Base-by-base conservation (phyloP, 2,888 invertebrate genomes). In the Aspidapion aeneum region DNA sequence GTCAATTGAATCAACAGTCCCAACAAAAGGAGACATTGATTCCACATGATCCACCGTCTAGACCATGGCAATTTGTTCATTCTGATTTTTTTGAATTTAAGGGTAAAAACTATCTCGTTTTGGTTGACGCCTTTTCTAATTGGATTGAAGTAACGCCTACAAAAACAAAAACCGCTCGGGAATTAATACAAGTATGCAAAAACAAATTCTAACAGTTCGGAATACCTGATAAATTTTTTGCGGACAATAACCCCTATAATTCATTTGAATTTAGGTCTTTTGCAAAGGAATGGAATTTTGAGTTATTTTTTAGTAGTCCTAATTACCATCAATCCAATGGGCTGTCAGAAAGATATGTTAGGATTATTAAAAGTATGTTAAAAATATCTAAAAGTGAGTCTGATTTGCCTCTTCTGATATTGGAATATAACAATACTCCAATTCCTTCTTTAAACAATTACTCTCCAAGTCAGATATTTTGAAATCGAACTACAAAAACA, bases 61-160 rank as follows among this genome's bases (percentile, higher is more conserved):
- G 54, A 52, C 54, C 54, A 52, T 52, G 54, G 54, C 54, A 52
- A 16, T 52, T 52, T 18, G 18, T 52, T 52, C 3, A 18, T 52
- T 52, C 54, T 18, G 54, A 52, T 52, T 52, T 52, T 52, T 52
- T 52, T 52, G 54, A 52, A 52, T 52, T 16, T 52, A 52, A 16
- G 9, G 54, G 54, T 7, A 52, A 52, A 52, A 52, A 52, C 54
- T 52, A 52, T 16, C 54, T 52, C 3, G 18, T 52, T 18, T 17
- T 52, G 18, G 54, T 52, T 52, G 54, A 52, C 54, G 18, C 17
- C 17, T 52, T 18, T 52, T 52, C 3, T 9, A 52, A 52, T 52
- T 52, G 54, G 54, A 52, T 52, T 18, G 54, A 52, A 52, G n/a
- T 18, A 57, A 35, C 35, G 12, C 35, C 35, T 35, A 35, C 35